Conservation (phyloP, 1,140 invertebrate genomes). For the Aphelenchoides besseyi region DNA sequence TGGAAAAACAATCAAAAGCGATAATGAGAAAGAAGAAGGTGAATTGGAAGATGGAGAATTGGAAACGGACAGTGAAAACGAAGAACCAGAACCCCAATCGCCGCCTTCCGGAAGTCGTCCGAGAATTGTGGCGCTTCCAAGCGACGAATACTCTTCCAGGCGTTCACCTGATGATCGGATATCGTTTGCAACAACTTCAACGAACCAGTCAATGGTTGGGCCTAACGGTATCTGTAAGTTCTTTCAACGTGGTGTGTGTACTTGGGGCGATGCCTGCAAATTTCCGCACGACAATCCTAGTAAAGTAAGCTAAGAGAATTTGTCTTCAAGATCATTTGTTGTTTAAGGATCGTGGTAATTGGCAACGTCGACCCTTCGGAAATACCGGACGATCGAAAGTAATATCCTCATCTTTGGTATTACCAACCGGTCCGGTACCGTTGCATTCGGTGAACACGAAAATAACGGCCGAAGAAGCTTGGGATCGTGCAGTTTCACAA, state of each 20-base stretch:
- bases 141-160: not conserved
- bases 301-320: too few species aligned
- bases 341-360: not conserved
- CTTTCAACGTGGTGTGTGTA: conserved; percentile 7
- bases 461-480: not conserved
- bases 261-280: conserved; percentile 10
- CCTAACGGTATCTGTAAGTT: conserved; percentile 2
- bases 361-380: not conserved
- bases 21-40: not conserved
- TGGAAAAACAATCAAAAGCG: not conserved
- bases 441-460: not conserved
- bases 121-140: not conserved
- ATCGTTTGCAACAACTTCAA: not conserved
- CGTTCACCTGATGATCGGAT: too few species aligned
- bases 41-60: conserved; percentile 5
- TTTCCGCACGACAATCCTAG: not conserved
- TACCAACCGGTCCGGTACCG: conserved; percentile 1
- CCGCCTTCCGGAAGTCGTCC: too few species aligned
- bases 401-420: not conserved
- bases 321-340: not conserved
- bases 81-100: not conserved
- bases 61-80: not conserved
- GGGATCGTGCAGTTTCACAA: not conserved
- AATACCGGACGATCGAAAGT: not conserved
- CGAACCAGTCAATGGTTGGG: not conserved